Evolutionary conservation across 2,797 vertebrate genomes (phyloP), one percentile per base, ranked within the genome.

Genomic region (Diplodus puntazzo): DNA sequence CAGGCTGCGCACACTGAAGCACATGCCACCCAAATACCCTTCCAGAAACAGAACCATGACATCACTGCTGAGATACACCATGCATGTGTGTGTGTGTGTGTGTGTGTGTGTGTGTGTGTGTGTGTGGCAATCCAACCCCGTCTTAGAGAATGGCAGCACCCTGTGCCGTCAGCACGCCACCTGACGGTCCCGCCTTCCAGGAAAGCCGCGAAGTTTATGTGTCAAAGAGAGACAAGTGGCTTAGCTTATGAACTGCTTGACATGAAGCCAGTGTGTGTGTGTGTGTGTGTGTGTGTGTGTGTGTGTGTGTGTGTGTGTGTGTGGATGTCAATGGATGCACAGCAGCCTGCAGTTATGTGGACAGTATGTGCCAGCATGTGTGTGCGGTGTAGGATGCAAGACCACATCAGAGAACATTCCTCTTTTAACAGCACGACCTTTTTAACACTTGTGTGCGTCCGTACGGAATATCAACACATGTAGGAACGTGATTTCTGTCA

Each of bases 1-100:
- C 75, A 54, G 13, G 39, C 65, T 42, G 25, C 46, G 55, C 71
- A 72, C 79, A 76, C 53, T 30, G 50, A 57, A 64, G 74, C 75
- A 75, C 55, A 73, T 86, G 60, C 77, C 82, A 69, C 58, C 66
- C 17, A 77, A 77, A 80, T 78, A 67, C 80, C 63, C 77, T 82
- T 87, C 83, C 83, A 80, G 57, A 81, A 89, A 85, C 54, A 89
- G 75, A 68, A 69, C 21, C 68, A 79, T 90, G 86, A 89, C 78
- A 83, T 87, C 81, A 86, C 20, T 65, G 62, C 62, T 58, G 34
- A 77, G 74, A 77, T 57, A 53, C 62, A 60, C 20, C 48, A 13
- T 50, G 58, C 58, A 11, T 77, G 64, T 54, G 58, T 54, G 59
- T 54, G 64, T 73, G 30, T 67, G 72, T 53, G 71, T 71, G 42